These are phyloP conservation scores for Setipinna tenuifilis DNA, from an alignment of 2,797 vertebrate genomes.

Conservation along the genomic window DNA sequence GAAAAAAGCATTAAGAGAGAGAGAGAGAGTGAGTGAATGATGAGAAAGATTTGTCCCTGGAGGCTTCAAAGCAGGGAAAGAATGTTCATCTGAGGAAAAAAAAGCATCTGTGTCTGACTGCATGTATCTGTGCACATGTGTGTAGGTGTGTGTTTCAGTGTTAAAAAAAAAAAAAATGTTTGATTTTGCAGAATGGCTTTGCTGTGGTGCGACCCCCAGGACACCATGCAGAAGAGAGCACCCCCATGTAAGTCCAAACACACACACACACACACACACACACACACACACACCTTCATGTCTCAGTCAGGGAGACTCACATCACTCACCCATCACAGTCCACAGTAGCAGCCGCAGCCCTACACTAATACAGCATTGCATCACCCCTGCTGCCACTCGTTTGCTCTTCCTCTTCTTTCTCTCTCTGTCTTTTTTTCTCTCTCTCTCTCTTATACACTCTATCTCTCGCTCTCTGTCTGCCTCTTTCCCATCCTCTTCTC, in stretches of 20 bases:
- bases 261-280: constrained; percentile 4
- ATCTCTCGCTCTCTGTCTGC: neutral
- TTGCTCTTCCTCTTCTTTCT: neutral
- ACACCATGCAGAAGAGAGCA: constrained; percentile 96
- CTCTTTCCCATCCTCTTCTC: neutral
- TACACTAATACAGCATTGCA: neutral
- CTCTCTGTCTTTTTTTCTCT: neutral
- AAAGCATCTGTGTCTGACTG: neutral
- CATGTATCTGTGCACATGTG: neutral
- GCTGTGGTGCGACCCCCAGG: constrained; percentile 95
- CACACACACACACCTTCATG: constrained; percentile 19
- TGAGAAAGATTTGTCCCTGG: neutral
- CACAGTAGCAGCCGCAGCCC: neutral
- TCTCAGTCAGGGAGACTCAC: neutral
- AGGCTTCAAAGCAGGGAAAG: constrained; percentile 22
- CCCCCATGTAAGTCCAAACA: constrained; percentile 87
- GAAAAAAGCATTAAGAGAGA: constrained; percentile 10
- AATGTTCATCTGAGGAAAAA: neutral
- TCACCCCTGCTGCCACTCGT: neutral
- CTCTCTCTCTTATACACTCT: neutral
- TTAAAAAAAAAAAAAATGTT: constrained; percentile 29
- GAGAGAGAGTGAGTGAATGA: too few relatives aligned
- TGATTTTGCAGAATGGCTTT: constrained; percentile 86
- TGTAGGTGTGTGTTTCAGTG: constrained; percentile 27
- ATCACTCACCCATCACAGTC: neutral